Evolutionary conservation across 2,797 vertebrate species (phyloP), one percentile per base, ranked within the genome.

Genomic region (Crenuchus spilurus): DNA sequence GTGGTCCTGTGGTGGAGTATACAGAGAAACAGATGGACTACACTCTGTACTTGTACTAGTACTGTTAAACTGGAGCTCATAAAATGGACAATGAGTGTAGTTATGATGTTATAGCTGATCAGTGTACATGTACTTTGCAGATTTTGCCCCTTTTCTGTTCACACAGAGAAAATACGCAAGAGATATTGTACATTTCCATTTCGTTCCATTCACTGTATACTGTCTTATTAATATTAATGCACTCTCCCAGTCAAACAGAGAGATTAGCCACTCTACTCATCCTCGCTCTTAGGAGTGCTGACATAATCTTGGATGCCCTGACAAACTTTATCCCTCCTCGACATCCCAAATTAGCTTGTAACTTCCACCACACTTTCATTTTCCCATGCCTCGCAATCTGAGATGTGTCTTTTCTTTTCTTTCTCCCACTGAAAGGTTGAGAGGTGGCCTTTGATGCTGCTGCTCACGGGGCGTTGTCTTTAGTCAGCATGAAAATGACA

Each of bases 401-500:
- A n/a, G n/a, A n/a, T 24, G 13, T 14, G 0, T 62, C n/a, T 26
- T 33, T 42, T 37, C 2, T 13, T n/a, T 14, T 39, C 2, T 10
- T 28, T 0, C 37, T 37, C 31, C 44, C 24, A 48, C 26, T 74
- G 24, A 71, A 51, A 64, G 65, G 74, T 73, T 79, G 61, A 61
- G 51, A 67, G 78, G 78, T 77, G 71, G 71, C 49, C 41, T 74
- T 69, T 82, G 64, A 79, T 79, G 70, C 49, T 61, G 22, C 52
- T 54, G 33, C 74, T 75, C 66, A 66, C 24, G 63, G 72, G 52
- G 73, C 60, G 69, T 64, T 78, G 73, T 78, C 70, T 78, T 76
- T 78, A 72, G 78, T 72, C 76, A 77, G 77, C 39, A 70, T 79
- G 72, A 75, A 72, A 80, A 80, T 71, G 63, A 76, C 80, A 79